These are phyloP conservation scores for Itoplectis maculator DNA, from an alignment of 2,888 invertebrate species.

Conservation along the genomic window DNA sequence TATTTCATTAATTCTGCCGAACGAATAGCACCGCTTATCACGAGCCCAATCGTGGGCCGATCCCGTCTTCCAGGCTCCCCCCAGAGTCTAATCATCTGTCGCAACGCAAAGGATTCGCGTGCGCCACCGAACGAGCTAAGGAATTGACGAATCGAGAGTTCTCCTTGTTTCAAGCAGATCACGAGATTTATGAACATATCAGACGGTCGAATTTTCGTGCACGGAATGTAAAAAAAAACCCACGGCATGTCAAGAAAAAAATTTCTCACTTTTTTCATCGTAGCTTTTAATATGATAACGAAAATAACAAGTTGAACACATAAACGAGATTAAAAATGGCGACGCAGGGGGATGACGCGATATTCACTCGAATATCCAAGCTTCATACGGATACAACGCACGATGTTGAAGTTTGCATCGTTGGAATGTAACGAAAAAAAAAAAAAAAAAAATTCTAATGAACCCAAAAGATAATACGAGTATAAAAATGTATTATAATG, in stretches of 20 bases:
- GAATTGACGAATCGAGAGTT: constrained; percentile 48
- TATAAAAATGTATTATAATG: too few relatives aligned
- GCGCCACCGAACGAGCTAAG: neutral
- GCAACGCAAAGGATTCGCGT: constrained; percentile 1
- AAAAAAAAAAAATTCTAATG: too few relatives aligned
- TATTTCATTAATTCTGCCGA: constrained; percentile 2
- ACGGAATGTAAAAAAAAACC: constrained; percentile 27
- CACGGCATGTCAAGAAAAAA: neutral
- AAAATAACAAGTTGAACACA: neutral
- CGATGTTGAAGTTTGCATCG: too few relatives aligned
- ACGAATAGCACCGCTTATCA: constrained; percentile 30
- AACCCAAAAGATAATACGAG: too few relatives aligned
- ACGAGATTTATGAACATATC: constrained; percentile 61
- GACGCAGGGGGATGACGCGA: constrained; percentile 54
- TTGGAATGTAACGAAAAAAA: too few relatives aligned
- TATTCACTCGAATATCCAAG: constrained; percentile 48
- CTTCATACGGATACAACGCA: constrained; percentile 16
- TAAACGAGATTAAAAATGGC: constrained; percentile 36
- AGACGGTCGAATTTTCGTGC: constrained; percentile 49
- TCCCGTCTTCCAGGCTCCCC: constrained; percentile 1
- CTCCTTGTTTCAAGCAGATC: constrained; percentile 9
- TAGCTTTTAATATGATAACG: constrained; percentile 34
- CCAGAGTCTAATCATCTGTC: constrained; percentile 2
- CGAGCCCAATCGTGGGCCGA: constrained; percentile 10
- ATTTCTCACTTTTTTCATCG: constrained; percentile 27